Evolutionary conservation across 2,888 invertebrate genomes (phyloP).

Genomic region (Conchocele bisecta): DNA sequence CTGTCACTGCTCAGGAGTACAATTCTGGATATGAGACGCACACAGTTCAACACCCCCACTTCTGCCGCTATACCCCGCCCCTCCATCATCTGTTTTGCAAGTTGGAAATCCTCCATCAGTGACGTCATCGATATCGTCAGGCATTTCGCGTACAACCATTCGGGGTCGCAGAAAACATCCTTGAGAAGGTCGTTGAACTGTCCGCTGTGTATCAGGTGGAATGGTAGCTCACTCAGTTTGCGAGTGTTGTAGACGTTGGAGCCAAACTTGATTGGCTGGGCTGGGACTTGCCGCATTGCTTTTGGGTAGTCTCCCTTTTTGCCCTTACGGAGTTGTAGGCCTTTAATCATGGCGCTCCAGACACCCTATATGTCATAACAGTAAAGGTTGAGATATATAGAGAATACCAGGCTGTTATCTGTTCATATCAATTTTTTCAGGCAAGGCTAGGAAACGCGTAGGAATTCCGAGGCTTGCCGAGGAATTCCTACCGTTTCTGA

Average conservation of each 20-base stretch:
- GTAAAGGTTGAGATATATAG: too few relatives aligned
- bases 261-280: slow-evolving; percentile 63
- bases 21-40: slow-evolving; percentile 59
- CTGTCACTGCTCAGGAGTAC: slow-evolving; percentile 63
- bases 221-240: slow-evolving; percentile 70
- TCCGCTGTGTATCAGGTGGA: slow-evolving; percentile 64
- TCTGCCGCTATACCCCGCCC: slow-evolving; percentile 29
- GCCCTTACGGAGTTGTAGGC: slow-evolving; percentile 70
- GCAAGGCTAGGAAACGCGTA: too few relatives aligned
- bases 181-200: slow-evolving; percentile 87
- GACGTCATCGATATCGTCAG: slow-evolving; percentile 97
- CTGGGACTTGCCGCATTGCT: slow-evolving; percentile 64
- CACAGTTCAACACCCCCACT: slow-evolving; percentile 45
- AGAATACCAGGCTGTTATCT: too few relatives aligned
- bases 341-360: slow-evolving; percentile 68
- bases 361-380: slow-evolving; percentile 52
- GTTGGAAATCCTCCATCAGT: slow-evolving; percentile 92
- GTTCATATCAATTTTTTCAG: too few relatives aligned
- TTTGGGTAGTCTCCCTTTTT: slow-evolving; percentile 72
- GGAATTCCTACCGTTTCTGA: too few relatives aligned
- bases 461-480: too few relatives aligned
- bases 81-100: slow-evolving; percentile 45
- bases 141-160: slow-evolving; percentile 97
- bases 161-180: slow-evolving; percentile 96
- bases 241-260: slow-evolving; percentile 61